phyloP scores from a whole-genome alignment of 2,113 vertebrate genomes.

The Microcebus murinus region DNA sequence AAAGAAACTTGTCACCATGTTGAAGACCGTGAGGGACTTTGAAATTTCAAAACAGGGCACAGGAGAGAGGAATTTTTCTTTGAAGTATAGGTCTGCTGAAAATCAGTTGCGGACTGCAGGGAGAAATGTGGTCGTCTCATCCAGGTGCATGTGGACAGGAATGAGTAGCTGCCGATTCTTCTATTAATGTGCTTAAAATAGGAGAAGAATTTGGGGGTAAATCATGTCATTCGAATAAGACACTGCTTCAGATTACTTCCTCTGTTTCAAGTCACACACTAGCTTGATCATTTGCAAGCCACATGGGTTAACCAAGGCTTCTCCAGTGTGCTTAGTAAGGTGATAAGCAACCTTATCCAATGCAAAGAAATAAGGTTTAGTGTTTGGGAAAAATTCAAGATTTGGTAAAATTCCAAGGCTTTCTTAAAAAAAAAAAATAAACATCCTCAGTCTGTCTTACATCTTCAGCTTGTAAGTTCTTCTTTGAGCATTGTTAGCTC shows the following conservation, averaged over 20 bases:
- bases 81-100: not conserved
- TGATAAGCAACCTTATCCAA: not conserved
- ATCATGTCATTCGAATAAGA: not conserved
- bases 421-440: not conserved
- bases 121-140: not conserved
- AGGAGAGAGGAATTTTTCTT: slow-evolving; percentile 10
- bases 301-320: not conserved
- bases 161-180: not conserved
- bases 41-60: slow-evolving; percentile 49
- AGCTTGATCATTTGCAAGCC: not conserved
- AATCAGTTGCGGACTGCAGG: not conserved
- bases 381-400: slow-evolving; percentile 32
- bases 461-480: not conserved
- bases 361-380: not conserved
- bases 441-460: not conserved
- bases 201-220: not conserved
- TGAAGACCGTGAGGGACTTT: slow-evolving; percentile 58
- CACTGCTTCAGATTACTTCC: not conserved
- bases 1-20: slow-evolving; percentile 68
- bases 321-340: not conserved
- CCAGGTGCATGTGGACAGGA: not conserved
- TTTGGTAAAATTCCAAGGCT: not conserved
- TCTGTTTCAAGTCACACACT: not conserved
- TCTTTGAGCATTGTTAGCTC: not conserved
- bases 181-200: not conserved